Evolutionary conservation across 2,888 invertebrate genomes (phyloP), one percentile per base, ranked within the genome.

Genomic region (Metellina segmentata): DNA sequence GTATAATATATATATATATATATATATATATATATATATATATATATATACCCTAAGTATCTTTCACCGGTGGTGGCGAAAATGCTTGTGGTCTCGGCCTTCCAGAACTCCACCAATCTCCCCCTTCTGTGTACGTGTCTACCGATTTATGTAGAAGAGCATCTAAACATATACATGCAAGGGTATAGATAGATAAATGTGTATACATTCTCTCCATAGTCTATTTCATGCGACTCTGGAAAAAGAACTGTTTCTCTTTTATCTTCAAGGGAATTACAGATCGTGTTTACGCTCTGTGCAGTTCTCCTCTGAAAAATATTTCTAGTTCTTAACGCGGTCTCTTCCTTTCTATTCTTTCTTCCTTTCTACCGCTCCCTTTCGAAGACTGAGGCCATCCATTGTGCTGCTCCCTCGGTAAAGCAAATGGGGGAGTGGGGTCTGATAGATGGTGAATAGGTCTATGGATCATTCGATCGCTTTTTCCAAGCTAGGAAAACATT

Each of bases 401-500:
- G 88, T 88, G 72, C 78, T 78, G 82, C 74, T 91, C 91, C 88
- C 91, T 69, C 72, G 83, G 87, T 83, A 91, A 79, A 91, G 88
- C 85, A 88, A 91, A 83, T 87, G 77, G 88, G 83, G 82, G 79
- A 72, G 61, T 16, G 91, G 81, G 77, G 81, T 61, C 83, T 86
- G 90, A 90, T 90, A 90, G 85, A 90, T 90, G 90, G 90, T 81
- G 90, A 90, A 90, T 86, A 90, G 90, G 85, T 70, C 90, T 86
- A 90, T 86, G 85, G 85, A 90, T 90, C 90, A 90, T 90, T 86
- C 90, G 81, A 90, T 90, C 90, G 90, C 34, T 85, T 75, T 81
- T 86, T 86, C 85, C 49, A 79, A 90, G 86, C 85, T 81, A 81
- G 53, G 69, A 86, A 90, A 90, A 86, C 85, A 85, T 83, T 90